Evolutionary conservation across 2,113 vertebrate genomes (phyloP).

Genomic region (Ceyx margarethae): DNA sequence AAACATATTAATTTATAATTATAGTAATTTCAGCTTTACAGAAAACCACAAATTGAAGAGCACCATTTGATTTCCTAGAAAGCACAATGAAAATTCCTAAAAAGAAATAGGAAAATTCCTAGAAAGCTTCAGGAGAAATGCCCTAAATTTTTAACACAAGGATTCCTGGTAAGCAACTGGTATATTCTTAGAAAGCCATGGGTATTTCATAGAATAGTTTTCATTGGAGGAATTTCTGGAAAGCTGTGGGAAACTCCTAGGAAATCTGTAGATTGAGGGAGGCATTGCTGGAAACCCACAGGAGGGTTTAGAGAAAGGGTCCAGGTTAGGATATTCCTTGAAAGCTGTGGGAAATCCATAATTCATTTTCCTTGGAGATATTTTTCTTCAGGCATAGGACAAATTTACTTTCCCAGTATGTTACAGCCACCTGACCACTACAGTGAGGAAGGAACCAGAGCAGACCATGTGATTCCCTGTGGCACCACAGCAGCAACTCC

Average conservation of each 20-base stretch:
- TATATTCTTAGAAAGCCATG: neutral
- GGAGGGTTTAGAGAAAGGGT: neutral
- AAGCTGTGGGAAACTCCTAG: neutral
- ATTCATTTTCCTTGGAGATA: neutral
- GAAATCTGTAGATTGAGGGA: neutral
- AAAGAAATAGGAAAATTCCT: neutral
- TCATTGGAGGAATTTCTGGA: neutral
- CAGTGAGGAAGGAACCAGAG: neutral
- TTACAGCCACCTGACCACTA: neutral
- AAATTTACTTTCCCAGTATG: neutral
- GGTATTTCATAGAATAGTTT: neutral
- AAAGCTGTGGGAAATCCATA: conserved; percentile 7
- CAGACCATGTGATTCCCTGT: neutral
- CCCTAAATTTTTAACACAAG: neutral
- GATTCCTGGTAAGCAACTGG: neutral
- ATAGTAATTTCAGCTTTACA: neutral
- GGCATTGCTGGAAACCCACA: neutral
- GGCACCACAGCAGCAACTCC: conserved; percentile 22
- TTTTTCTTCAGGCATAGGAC: neutral
- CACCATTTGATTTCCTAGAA: neutral
- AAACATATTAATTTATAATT: neutral
- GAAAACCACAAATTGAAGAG: neutral
- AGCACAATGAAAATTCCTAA: neutral
- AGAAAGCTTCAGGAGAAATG: neutral
- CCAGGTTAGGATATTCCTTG: fast-evolving